phyloP scores from a whole-genome alignment of 2,888 invertebrate species.

The Mesodorylaimus sp. region DNA sequence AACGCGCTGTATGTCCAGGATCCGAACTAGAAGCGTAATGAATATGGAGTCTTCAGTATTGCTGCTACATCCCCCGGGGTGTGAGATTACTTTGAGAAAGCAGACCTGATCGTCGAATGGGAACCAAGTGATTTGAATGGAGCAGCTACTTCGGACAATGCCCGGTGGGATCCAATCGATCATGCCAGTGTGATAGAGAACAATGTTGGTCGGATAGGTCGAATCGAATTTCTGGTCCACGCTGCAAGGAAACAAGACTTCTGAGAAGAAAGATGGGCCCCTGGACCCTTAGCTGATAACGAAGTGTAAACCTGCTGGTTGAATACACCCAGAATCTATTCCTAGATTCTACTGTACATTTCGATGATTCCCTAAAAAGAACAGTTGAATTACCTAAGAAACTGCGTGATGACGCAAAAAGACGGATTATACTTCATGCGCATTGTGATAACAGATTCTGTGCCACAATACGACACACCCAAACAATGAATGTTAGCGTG shows the following conservation, averaged over 20 bases:
- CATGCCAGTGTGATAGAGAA: slow-evolving; percentile 3
- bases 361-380: too few relatives aligned
- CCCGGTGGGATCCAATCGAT: slow-evolving; percentile 22
- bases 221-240: slow-evolving; percentile 35
- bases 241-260: slow-evolving; percentile 19
- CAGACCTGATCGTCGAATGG: slow-evolving; percentile 77
- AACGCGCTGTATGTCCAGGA: slow-evolving; percentile 92
- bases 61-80: too few relatives aligned
- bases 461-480: too few relatives aligned
- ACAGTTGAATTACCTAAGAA: neutral
- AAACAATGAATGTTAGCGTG: too few relatives aligned
- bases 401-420: neutral
- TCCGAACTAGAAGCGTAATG: slow-evolving; percentile 86
- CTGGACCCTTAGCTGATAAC: too few relatives aligned
- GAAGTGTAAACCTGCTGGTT: too few relatives aligned
- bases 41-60: too few relatives aligned
- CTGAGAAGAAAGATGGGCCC: too few relatives aligned
- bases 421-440: neutral
- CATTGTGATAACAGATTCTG: too few relatives aligned
- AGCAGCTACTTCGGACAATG: slow-evolving; percentile 87
- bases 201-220: slow-evolving; percentile 21
- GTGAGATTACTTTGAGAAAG: slow-evolving; percentile 23
- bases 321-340: too few relatives aligned
- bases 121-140: slow-evolving; percentile 97
- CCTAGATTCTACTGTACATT: too few relatives aligned